Base-by-base conservation (phyloP, 2,797 vertebrate genomes). In the Gobionotothen gibberifrons region DNA sequence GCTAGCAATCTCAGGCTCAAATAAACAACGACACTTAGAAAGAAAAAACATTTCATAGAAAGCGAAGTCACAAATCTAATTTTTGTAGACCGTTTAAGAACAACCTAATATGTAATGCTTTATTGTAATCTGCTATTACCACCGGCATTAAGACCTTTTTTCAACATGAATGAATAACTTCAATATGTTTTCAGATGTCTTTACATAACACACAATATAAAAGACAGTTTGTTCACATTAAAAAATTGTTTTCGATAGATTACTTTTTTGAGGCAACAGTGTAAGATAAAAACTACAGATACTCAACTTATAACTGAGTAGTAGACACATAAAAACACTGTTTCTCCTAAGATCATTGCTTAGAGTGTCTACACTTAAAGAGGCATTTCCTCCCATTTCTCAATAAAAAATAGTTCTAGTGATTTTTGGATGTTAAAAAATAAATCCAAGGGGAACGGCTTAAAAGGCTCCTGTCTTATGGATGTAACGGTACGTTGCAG, bases 1-100 rank as follows among this genome's bases (percentile, higher is more conserved):
- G 52, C 53, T 64, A 64, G n/a, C 32, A 53, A 77, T 74, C 56
- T 79, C 55, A 72, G 47, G n/a, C 29, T 76, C 46, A 62, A 71
- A 78, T 65, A 72, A 86, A 82, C 65, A 81, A 69, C 39, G 43
- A 56, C 75, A 56, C 40, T 46, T 17, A 61, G 17, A 55, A 58
- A 55, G 29, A 61, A 8, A 8, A 65, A 2, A 26, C 2, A 69
- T 54, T 67, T 71, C 39, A 22, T n/a, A 42, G 36, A 68, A 60
- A 55, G 5, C 40, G 0, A 22, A 0, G 14, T 48, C 22, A n/a
- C 2, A 44, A 69, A 12, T 17, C 17, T 57, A 57, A 65, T 26
- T 39, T 22, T 71, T 36, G 44, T 11, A 21, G 9, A 42, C 3
- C 8, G 13, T 47, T 63, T 16, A 21, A 32, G 39, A 17, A 46